Percentiles rank a stretch among this genome's conserved stretches.
phyloP scores from a whole-genome alignment of 1,140 invertebrate genomes.

The Rhizoglyphus robini region DNA sequence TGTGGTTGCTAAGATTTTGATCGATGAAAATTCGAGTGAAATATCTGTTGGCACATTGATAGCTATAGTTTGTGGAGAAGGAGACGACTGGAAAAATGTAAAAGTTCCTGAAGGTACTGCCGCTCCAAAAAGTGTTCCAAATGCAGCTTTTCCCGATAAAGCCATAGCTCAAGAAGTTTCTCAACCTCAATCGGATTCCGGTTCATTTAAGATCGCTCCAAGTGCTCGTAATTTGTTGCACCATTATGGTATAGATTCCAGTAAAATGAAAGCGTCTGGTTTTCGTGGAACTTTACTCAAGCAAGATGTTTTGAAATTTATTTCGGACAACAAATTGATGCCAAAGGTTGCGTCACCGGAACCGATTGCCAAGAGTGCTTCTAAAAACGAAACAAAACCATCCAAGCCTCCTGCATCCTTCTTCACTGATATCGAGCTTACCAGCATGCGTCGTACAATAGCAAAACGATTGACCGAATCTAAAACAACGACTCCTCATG shows the following conservation, averaged over 20 bases:
- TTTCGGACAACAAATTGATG: conserved; percentile 41
- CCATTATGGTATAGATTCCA: conserved; percentile 42
- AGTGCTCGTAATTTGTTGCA: conserved; percentile 47
- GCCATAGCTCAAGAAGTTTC: not conserved
- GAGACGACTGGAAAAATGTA: conserved; percentile 55
- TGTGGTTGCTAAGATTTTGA: conserved; percentile 45
- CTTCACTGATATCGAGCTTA: conserved; percentile 35
- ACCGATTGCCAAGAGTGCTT: not conserved
- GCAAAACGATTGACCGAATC: conserved; percentile 47
- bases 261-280: conserved; percentile 42
- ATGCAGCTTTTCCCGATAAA: conserved; percentile 9
- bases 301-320: conserved; percentile 46
- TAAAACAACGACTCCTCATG: conserved; percentile 49
- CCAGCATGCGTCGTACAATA: conserved; percentile 37
- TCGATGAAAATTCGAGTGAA: conserved; percentile 62
- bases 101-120: conserved; percentile 28
- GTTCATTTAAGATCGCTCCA: conserved; percentile 37
- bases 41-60: conserved; percentile 70
- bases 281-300: conserved; percentile 46
- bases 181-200: not conserved
- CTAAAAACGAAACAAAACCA: not conserved
- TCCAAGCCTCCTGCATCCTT: not conserved
- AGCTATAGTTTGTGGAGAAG: conserved; percentile 70
- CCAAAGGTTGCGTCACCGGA: conserved; percentile 25
- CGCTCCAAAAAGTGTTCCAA: not conserved